phyloP scores from a whole-genome alignment of 2,888 invertebrate species.

The Euplexia lucipara region DNA sequence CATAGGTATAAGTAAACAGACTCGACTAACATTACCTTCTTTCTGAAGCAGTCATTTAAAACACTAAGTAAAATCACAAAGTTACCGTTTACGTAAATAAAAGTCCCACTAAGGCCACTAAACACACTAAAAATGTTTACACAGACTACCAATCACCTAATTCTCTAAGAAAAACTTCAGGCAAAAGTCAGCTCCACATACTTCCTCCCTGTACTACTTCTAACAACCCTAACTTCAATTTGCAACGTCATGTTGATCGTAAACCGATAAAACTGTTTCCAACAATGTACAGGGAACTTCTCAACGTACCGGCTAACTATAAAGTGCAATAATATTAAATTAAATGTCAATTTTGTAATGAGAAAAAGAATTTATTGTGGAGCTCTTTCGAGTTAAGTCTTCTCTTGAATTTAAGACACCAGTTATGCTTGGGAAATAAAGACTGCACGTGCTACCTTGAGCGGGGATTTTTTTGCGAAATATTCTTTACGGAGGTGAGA shows the following conservation, averaged over 20 bases:
- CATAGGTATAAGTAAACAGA: too few relatives aligned
- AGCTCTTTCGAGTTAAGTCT: conserved; percentile 52
- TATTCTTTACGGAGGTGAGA: conserved; percentile 42
- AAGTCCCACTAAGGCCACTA: background rate
- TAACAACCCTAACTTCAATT: conserved; percentile 62
- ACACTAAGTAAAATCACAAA: background rate
- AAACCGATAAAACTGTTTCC: conserved; percentile 65
- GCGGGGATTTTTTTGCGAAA: conserved; percentile 43
- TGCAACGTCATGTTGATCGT: conserved; percentile 67
- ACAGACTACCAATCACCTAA: background rate
- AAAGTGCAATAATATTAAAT: conserved; percentile 66
- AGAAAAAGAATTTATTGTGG: conserved; percentile 62
- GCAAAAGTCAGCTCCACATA: conserved; percentile 6
- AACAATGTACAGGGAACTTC: conserved; percentile 47
- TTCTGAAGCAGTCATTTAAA: too few relatives aligned
- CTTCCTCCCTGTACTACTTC: conserved; percentile 23
- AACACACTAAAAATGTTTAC: background rate
- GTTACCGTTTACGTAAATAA: background rate
- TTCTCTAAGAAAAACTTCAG: background rate
- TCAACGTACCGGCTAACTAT: conserved; percentile 49
- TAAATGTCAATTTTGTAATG: conserved; percentile 66
- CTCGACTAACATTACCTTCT: too few relatives aligned
- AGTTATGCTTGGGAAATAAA: conserved; percentile 53
- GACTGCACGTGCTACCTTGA: conserved; percentile 45
- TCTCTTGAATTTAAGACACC: conserved; percentile 49